Base-by-base conservation (phyloP, 2,888 invertebrate species). In the Phortica magna region DNA sequence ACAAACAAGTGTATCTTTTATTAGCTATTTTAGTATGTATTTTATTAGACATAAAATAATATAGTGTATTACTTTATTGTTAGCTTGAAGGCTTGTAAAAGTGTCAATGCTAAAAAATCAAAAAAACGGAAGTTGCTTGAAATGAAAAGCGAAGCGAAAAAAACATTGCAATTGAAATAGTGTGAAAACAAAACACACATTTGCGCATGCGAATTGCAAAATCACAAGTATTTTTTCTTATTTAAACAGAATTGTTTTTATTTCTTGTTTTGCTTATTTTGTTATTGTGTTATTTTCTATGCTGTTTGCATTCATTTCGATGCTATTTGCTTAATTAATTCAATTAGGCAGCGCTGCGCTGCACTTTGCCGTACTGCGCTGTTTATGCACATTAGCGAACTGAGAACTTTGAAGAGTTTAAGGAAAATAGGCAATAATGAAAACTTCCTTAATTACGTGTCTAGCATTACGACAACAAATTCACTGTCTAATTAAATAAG, bases 1-100 rank as follows among this genome's bases (percentile, higher is more conserved):
- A 9, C 1, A 12, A 48, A 48, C 1, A 31, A 1, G 9, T 57
- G n/a, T 57, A 7, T 57, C 17, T 59, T 75, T 73, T 73, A 80
- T 81, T 76, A 81, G 80, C 75, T 79, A 74, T 78, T 80, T 80
- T 75, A 78, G 17, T 74, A 76, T 41, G 48, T 75, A 55, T 31
- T 65, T 65, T 65, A 48, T 12, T 48, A 48, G 14, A 14, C 14
- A 48, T 12, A 14, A 48, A 2, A 48, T 14, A 65, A 39, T 65
- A 5, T n/a, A 39, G 42, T 73, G 42, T 53, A 57, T 72, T 72
- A 57, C 14, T 77, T 53, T 64, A 10, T 74, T 43, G 39, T 55
- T 65, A 67, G 53, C 17, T 74, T 80, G 79, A 82, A 83, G 78
- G 81, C 79, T 75, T 78, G 78, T 75, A 81, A 80, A 78, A 75